Conservation (phyloP, 2,797 vertebrate species). For the Austrolebias charrua region DNA sequence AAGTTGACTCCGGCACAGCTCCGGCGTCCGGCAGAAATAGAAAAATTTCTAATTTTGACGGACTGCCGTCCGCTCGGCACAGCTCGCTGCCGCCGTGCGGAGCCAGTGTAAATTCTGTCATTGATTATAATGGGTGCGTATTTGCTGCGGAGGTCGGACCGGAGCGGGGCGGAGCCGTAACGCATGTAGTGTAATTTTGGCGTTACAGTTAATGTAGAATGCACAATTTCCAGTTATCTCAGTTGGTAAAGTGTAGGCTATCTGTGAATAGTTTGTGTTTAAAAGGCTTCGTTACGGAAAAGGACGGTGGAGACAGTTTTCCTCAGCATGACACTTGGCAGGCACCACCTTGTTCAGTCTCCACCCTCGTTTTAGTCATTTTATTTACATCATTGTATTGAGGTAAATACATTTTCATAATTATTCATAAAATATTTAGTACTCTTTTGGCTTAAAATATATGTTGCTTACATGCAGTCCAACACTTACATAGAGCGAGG, state of each 20-base stretch:
- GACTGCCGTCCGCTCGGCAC: too few species aligned
- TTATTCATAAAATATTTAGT: conserved; percentile 19
- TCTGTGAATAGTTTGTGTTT: conserved; percentile 18
- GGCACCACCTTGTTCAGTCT: conserved; percentile 1
- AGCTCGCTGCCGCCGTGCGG: too few species aligned
- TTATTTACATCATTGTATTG: conserved; percentile 11
- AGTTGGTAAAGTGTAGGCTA: conserved; percentile 26
- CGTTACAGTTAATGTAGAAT: conserved; percentile 5
- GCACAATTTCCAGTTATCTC: conserved; percentile 30
- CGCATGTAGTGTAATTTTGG: too few species aligned
- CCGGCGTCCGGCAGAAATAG: too few species aligned
- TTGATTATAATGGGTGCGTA: too few species aligned
- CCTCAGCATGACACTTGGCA: conserved; percentile 10
- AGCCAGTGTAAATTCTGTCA: too few species aligned
- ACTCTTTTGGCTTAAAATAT: conserved; percentile 11
- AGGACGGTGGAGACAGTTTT: conserved; percentile 15
- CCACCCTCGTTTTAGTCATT: background rate
- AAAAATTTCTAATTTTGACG: too few species aligned
- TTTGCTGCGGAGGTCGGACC: too few species aligned
- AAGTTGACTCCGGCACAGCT: too few species aligned
- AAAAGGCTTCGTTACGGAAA: conserved; percentile 13
- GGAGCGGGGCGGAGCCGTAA: too few species aligned
- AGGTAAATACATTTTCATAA: background rate
- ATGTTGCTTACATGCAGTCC: conserved; percentile 5
- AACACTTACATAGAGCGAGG: conserved; percentile 11